Evolutionary conservation across 2,888 invertebrate species (phyloP).

Genomic region (Tridacna gigas): DNA sequence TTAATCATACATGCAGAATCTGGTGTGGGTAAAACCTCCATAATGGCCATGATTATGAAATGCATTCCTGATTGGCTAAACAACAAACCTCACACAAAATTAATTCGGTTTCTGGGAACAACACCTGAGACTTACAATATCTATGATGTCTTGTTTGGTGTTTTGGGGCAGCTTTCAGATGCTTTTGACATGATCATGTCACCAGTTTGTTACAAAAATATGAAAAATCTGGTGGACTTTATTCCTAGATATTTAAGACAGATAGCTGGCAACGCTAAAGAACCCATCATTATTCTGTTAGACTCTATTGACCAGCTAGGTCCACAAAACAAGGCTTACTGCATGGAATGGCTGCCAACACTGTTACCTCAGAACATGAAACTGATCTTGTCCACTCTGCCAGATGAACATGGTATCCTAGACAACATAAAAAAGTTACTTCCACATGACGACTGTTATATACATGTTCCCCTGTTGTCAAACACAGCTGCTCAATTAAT

Average conservation of each 20-base stretch:
- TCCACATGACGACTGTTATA: conserved; percentile 68
- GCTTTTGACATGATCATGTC: conserved; percentile 73
- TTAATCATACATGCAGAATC: conserved; percentile 77
- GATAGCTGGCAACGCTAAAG: conserved; percentile 67
- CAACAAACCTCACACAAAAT: conserved; percentile 53
- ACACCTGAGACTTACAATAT: conserved; percentile 72
- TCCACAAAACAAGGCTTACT: conserved; percentile 71
- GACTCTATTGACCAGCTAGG: conserved; percentile 82
- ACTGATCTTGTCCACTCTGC: conserved; percentile 78
- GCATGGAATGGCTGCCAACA: conserved; percentile 78
- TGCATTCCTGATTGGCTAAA: conserved; percentile 71
- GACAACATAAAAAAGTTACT: conserved; percentile 68
- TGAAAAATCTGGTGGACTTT: conserved; percentile 71
- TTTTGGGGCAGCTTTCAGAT: conserved; percentile 78
- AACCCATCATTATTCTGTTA: conserved; percentile 77
- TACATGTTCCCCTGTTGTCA: conserved; percentile 74
- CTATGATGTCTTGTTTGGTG: conserved; percentile 71
- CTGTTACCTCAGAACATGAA: conserved; percentile 78
- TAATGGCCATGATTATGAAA: conserved; percentile 80
- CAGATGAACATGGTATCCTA: conserved; percentile 73
- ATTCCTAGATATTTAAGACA: conserved; percentile 76
- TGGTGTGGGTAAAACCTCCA: conserved; percentile 79
- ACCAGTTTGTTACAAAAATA: conserved; percentile 74
- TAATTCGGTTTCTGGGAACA: conserved; percentile 78
- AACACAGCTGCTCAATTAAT: conserved; percentile 75